phyloP scores from a whole-genome alignment of 2,797 vertebrate genomes.

The Leptodactylus fallax region DNA sequence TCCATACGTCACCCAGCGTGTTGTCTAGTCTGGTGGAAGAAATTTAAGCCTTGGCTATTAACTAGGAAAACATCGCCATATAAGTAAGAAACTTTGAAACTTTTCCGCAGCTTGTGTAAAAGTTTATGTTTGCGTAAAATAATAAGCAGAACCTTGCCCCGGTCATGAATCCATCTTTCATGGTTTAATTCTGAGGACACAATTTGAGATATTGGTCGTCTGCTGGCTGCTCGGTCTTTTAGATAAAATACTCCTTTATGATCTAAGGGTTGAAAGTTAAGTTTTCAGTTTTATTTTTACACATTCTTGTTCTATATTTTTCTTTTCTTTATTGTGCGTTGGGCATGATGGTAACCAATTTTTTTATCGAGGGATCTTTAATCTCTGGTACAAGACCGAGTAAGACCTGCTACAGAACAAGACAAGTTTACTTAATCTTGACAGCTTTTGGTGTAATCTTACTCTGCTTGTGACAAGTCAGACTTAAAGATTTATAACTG shows the following conservation, averaged over 20 bases:
- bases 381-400: conserved; percentile 82
- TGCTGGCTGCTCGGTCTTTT: not conserved
- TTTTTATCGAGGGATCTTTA: conserved; percentile 79
- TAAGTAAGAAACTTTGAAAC: not conserved
- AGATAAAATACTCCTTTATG: conserved; percentile 56
- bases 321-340: conserved; percentile 70
- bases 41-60: not conserved
- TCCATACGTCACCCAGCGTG: not conserved
- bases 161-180: not conserved
- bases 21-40: not conserved
- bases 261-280: conserved; percentile 68
- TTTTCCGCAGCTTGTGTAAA: not conserved
- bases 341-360: conserved; percentile 78
- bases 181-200: not conserved
- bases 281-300: conserved; percentile 70
- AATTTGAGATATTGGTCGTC: conserved; percentile 4
- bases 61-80: not conserved
- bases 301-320: conserved; percentile 40
- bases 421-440: conserved; percentile 88
- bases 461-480: conserved; percentile 84
- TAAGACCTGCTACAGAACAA: conserved; percentile 83
- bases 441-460: conserved; percentile 86
- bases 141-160: not conserved
- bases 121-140: not conserved
- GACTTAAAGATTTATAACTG: conserved; percentile 88